Base-by-base conservation (phyloP, 2,797 vertebrate species). In the Thamnophis elegans region DNA sequence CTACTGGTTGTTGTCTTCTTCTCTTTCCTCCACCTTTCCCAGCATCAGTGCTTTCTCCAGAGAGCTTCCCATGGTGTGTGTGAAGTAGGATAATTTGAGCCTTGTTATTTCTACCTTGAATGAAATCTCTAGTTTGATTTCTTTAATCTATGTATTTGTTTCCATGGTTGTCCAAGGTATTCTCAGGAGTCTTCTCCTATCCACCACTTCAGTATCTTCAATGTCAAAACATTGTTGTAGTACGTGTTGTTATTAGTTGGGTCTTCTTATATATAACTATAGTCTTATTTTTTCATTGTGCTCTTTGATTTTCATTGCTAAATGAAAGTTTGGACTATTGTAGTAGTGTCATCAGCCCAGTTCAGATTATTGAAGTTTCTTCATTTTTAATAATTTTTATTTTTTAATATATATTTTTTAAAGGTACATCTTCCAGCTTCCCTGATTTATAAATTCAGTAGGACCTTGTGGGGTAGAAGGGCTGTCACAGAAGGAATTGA, bases 401-500 rank as follows among this genome's bases (percentile, higher is more conserved):
- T 28, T 8, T 55, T 55, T 51, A 56, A 12, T 56, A n/a, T 65
- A n/a, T n/a, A n/a, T n/a, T 65, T 62, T 65, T 65, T 65, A 6
- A 65, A 65, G 62, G 5, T 65, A n/a, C 13, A n/a, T 78, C 32
- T 78, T 78, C 68, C 18, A 78, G 32, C 14, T 78, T 78, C 8
- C 32, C 78, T 42, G 32, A 78, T 22, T 36, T 78, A 78, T 78
- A 78, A 78, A 78, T 78, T 42, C 68, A 78, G 32, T 7, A 36
- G 32, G n/a, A 18, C n/a, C 1, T 7, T 13, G 65, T 32, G 0
- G 0, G 2, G 7, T 8, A 32, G 8, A 18, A 32, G 32, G 14
- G n/a, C 5, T 62, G 65, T 32, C 16, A 18, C n/a, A 73, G n/a
- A 32, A 73, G 32, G 16, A 18, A n/a, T n/a, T 73, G 65, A 36